Evolutionary conservation across 2,113 vertebrate genomes (phyloP), one percentile per base, ranked within the genome.

Genomic region (Corythornis vintsioides): DNA sequence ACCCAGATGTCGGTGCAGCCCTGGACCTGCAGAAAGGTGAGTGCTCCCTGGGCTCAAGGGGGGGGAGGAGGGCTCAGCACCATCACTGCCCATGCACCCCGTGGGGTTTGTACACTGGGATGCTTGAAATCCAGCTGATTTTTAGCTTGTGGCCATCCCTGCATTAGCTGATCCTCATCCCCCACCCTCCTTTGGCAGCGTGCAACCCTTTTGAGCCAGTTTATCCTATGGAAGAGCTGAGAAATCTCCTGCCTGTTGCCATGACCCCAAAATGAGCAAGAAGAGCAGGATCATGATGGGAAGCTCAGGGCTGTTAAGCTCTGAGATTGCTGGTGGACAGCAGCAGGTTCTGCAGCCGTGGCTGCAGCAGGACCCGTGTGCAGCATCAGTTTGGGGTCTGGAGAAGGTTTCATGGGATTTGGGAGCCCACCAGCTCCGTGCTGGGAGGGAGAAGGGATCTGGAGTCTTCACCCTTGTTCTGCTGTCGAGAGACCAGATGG

Each of bases 341-440:
- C 57, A 52, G 18, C 9, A 2, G 40, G 38, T 33, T 17, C 28
- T 21, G 19, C 56, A 42, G 53, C 53, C 50, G 14, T 21, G 42
- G 11, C 47, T 0, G 0, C 29, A 15, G 15, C 2, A 3, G 45
- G 63, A 13, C 10, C 31, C 3, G 0, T 0, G 11, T 2, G 0
- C 64, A 59, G 61, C 24, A 7, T 10, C 3, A 1, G 1, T 42
- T 42, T 0, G 3, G 50, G 88, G 7, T 50, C 73, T 14, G 5
- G 35, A 14, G 9, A 1, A 2, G 45, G 29, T 22, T 86, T 69
- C 42, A 9, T 14, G 42, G 61, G 42, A 11, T 74, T 61, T 14
- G 13, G 48, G 61, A 35, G 15, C 7, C 40, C 21, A 3, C 16
- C 72, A 77, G 72, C 31, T 61, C 52, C 0, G 0, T 25, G 18